phyloP scores from a whole-genome alignment of 2,113 vertebrate genomes.

The Hyperopisus bebe region DNA sequence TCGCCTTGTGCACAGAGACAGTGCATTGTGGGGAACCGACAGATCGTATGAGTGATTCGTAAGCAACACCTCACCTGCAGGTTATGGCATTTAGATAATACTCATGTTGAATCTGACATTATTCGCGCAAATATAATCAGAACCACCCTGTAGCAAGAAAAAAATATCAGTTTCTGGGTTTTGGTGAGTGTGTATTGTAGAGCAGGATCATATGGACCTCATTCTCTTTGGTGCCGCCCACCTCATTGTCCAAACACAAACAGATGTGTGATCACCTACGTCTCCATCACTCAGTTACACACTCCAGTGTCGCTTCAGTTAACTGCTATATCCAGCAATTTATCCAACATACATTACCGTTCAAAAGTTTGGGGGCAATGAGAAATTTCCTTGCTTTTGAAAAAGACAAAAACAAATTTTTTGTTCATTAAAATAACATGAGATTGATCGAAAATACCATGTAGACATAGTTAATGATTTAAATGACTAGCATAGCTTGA shows the following conservation, averaged over 20 bases:
- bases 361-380: too few relatives aligned
- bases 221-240: not conserved
- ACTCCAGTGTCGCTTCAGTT: not conserved
- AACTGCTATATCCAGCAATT: not conserved
- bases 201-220: not conserved
- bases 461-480: too few relatives aligned
- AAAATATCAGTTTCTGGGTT: not conserved
- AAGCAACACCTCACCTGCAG: not conserved
- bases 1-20: not conserved
- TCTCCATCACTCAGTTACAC: not conserved
- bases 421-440: too few relatives aligned
- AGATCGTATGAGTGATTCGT: constrained; percentile 7
- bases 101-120: not conserved
- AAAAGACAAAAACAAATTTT: too few relatives aligned
- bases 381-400: too few relatives aligned
- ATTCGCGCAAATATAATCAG: not conserved
- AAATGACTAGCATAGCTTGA: too few relatives aligned
- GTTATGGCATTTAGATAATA: not conserved
- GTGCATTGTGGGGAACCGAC: not conserved
- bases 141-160: not conserved
- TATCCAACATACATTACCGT: too few relatives aligned
- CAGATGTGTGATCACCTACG: not conserved
- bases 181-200: not conserved
- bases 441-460: too few relatives aligned
- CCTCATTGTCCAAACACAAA: not conserved